Evolutionary conservation across 2,797 vertebrate species (phyloP).

Genomic region (Tangara arthus): DNA sequence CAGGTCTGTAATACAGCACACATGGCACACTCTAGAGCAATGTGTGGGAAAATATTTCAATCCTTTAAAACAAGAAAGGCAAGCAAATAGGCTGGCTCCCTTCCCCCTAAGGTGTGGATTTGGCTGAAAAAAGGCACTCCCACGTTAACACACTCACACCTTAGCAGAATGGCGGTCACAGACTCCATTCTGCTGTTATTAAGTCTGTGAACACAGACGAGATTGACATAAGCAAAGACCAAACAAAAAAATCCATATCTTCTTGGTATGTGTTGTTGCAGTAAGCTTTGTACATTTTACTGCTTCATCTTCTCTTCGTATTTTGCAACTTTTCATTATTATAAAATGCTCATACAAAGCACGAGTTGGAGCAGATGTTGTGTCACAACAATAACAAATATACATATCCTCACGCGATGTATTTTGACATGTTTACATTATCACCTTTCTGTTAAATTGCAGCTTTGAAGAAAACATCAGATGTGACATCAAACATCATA

Average conservation of each 20-base stretch:
- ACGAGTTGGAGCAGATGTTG: neutral
- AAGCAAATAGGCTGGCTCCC: neutral
- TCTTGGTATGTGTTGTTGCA: neutral
- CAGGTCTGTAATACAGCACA: neutral
- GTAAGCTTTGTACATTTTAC: neutral
- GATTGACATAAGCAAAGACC: neutral
- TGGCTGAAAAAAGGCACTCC: neutral
- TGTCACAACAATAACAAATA: neutral
- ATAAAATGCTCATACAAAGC: neutral
- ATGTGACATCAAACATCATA: neutral
- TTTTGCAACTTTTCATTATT: neutral
- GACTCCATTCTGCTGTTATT: neutral
- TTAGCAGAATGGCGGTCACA: neutral
- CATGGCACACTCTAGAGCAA: neutral
- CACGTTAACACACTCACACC: neutral
- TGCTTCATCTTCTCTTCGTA: neutral
- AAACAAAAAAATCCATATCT: neutral
- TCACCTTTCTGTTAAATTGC: neutral
- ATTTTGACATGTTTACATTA: neutral
- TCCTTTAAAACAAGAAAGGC: neutral
- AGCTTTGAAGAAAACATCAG: neutral
- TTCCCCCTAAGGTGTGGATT: neutral
- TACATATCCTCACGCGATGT: neutral
- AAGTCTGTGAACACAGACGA: neutral
- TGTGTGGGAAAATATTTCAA: neutral